Conservation (phyloP, 2,797 vertebrate genomes). For the Delichon dasypus region DNA sequence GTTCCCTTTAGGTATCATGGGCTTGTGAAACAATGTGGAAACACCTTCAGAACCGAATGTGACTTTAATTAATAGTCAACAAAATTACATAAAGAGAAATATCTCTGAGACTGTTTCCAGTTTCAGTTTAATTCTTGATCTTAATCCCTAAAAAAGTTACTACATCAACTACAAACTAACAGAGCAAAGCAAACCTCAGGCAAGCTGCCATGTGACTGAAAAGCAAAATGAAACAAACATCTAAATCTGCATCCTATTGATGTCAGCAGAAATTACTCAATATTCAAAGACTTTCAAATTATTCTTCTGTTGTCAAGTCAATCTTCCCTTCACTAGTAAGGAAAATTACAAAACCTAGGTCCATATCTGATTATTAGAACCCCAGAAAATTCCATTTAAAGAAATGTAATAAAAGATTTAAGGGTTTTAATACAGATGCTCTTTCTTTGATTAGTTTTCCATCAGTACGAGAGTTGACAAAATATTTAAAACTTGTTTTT, state of each 20-base stretch:
- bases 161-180: neutral
- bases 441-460: constrained; percentile 14
- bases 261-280: neutral
- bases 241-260: neutral
- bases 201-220: neutral
- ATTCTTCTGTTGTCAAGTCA: neutral
- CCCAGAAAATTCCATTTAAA: neutral
- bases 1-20: neutral
- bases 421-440: neutral
- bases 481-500: neutral
- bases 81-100: neutral
- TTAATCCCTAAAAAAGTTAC: neutral
- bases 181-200: neutral
- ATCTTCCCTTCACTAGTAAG: neutral
- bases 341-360: neutral
- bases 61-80: neutral
- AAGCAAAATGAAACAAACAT: neutral
- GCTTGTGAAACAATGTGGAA: neutral
- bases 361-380: neutral
- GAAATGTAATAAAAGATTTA: neutral
- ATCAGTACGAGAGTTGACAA: neutral
- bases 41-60: neutral
- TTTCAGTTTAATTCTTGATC: neutral
- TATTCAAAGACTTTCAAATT: neutral
- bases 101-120: neutral